phyloP scores from a whole-genome alignment of 2,113 vertebrate species.

The Scomber japonicus region DNA sequence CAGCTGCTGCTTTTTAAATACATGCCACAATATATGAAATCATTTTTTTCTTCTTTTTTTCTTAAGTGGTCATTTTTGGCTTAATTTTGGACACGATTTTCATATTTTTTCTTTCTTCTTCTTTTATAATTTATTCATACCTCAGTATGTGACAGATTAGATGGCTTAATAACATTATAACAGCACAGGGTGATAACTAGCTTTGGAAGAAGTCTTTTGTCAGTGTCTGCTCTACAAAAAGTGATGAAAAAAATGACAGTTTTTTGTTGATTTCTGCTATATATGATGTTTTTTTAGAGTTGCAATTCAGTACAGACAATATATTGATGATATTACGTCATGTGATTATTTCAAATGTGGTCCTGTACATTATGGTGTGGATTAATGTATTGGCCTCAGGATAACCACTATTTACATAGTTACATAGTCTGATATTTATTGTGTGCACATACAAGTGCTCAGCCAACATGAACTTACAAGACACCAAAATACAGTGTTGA shows the following conservation, averaged over 20 bases:
- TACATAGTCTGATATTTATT: no score
- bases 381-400: no score
- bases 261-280: no score
- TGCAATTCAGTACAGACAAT: not conserved
- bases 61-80: not conserved
- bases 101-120: not conserved
- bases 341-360: not conserved
- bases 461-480: no score
- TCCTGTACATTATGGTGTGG: no score
- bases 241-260: not conserved
- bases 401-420: no score
- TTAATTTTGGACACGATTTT: not conserved
- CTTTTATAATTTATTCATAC: not conserved
- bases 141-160: not conserved
- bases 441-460: no score
- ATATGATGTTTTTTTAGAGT: not conserved
- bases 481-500: no score
- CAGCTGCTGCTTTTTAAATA: conserved; percentile 39
- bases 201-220: not conserved
- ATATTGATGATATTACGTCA: not conserved
- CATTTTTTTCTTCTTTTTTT: not conserved
- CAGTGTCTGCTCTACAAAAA: not conserved
- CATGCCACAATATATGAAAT: not conserved
- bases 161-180: not conserved
- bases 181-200: not conserved